phyloP scores from a whole-genome alignment of 2,888 invertebrate genomes.

The Pteria penguin region DNA sequence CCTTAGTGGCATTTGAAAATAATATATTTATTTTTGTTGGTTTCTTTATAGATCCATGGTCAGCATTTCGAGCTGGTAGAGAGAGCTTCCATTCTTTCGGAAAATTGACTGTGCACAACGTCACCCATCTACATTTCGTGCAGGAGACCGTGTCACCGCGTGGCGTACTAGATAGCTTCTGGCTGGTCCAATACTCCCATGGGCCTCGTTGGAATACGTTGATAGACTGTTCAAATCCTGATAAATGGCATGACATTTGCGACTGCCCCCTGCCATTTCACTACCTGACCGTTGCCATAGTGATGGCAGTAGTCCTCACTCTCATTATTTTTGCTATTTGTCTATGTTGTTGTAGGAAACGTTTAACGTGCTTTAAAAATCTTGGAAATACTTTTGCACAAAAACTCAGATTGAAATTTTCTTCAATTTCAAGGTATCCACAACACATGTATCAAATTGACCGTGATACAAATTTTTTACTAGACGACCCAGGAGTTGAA shows the following conservation, averaged over 20 bases:
- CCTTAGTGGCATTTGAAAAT: not conserved
- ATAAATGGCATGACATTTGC: conserved; percentile 30
- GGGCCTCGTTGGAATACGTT: conserved; percentile 48
- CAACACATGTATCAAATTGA: not conserved
- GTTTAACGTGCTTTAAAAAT: not conserved
- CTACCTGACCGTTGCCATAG: conserved; percentile 40
- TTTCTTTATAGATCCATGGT: conserved; percentile 55
- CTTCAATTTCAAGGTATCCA: not conserved
- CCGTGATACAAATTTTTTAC: not conserved
- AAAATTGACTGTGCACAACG: conserved; percentile 56
- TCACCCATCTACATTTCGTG: conserved; percentile 63
- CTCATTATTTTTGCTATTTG: not conserved
- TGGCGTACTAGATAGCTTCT: conserved; percentile 57
- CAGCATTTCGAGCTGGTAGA: conserved; percentile 57
- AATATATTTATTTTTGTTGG: not conserved
- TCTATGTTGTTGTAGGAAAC: conserved; percentile 11
- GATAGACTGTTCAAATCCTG: conserved; percentile 25
- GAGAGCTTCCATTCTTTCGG: conserved; percentile 52
- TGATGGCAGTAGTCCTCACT: not conserved
- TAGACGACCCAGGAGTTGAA: not conserved
- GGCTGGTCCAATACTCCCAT: conserved; percentile 57
- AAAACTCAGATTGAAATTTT: not conserved
- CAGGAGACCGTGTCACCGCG: conserved; percentile 47
- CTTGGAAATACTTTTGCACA: too few relatives aligned
- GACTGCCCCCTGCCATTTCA: conserved; percentile 45